Evolutionary conservation across 2,888 invertebrate species (phyloP).

Genomic region (Cyclophora punctaria): DNA sequence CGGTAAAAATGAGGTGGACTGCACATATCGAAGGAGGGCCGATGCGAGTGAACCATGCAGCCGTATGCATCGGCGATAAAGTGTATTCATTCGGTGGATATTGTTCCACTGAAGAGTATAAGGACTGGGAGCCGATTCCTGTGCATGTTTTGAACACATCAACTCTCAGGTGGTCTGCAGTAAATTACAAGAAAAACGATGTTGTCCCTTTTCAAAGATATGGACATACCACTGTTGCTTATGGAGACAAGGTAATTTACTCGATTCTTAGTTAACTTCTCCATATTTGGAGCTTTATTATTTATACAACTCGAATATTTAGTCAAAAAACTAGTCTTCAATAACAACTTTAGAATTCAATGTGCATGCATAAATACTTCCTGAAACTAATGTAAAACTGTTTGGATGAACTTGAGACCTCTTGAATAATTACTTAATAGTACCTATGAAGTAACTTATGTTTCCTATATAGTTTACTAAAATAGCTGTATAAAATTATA

Average conservation of each 20-base stretch:
- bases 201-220: conserved; percentile 88
- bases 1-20: conserved; percentile 83
- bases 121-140: conserved; percentile 85
- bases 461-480: too few relatives aligned
- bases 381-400: too few relatives aligned
- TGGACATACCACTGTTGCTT: conserved; percentile 92
- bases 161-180: conserved; percentile 75
- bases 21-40: conserved; percentile 93
- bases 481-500: neutral
- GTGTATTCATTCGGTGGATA: conserved; percentile 96
- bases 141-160: conserved; percentile 88
- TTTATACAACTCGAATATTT: too few relatives aligned
- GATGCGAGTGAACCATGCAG: conserved; percentile 93
- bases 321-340: too few relatives aligned
- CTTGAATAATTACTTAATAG: too few relatives aligned
- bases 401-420: too few relatives aligned
- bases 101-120: conserved; percentile 88
- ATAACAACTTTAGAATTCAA: too few relatives aligned
- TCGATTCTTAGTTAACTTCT: too few relatives aligned
- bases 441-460: too few relatives aligned
- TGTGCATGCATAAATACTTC: too few relatives aligned
- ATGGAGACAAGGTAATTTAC: conserved; percentile 76
- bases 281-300: too few relatives aligned
- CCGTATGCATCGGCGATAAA: conserved; percentile 83
- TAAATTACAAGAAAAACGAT: conserved; percentile 67